Evolutionary conservation across 2,888 invertebrate genomes (phyloP), one percentile per base, ranked within the genome.

Genomic region (Augiades crinisus): DNA sequence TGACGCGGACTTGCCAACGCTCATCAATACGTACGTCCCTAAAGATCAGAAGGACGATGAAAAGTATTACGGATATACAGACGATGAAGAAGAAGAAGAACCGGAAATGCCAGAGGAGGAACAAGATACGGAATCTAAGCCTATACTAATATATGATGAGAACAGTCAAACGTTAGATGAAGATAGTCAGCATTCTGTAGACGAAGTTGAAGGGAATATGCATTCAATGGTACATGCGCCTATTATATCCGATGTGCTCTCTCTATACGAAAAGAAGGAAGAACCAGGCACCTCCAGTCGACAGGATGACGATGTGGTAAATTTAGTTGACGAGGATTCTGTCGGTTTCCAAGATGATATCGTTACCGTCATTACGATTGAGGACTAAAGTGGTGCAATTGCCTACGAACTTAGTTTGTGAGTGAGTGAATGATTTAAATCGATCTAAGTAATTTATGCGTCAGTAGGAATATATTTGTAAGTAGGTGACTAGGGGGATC

Each of bases 231-330:
- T 72, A 0, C 79, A 81, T 37, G 78, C 85, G 1, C 86, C 87
- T 0, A 80, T 88, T 2, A 88, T 88, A 64, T 89, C 87, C 0
- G 86, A 86, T 46, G 87, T 89, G 2, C 64, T 87, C 6, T 88
- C 88, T 0, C 68, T 87, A 0, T 85, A 74, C 54, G 72, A 79
- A 52, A 68, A 71, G 6, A 71, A 75, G 17, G 68, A 71, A 5
- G 47, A 41, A 5, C 19, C 19, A 1, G 58, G 53, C 12, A 22
- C 33, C 13, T 52, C 49, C 6, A 37, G 46, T 16, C 36, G 17
- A 6, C 50, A 44, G 13, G 54, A 47, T 6, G 57, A 47, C 1
- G 60, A 64, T 10, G 56, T 80, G 1, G 75, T 81, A 3, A 62
- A 65, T 47, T 56, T 82, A 13, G 67, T 70, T 1, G 81, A 80